Evolutionary conservation across 2,888 invertebrate genomes (phyloP).

Genomic region (Agrochola lota): DNA sequence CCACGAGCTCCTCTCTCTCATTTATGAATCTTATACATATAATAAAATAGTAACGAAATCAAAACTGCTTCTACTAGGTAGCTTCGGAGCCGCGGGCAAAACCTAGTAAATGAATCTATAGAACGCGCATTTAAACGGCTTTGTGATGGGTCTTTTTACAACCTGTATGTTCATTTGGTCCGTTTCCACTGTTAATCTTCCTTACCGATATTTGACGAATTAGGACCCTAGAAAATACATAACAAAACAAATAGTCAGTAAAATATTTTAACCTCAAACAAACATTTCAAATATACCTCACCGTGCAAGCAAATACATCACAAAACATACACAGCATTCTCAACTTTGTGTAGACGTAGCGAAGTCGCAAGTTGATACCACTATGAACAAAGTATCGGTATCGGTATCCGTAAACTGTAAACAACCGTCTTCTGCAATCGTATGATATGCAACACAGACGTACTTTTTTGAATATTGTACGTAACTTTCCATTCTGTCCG

Average conservation of each 20-base stretch:
- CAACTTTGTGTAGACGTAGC: slow-evolving; percentile 24
- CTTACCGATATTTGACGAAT: not conserved
- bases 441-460: slow-evolving; percentile 4
- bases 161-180: not conserved
- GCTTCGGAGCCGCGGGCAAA: no score
- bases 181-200: not conserved
- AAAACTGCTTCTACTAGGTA: no score
- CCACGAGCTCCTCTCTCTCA: no score
- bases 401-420: slow-evolving; percentile 23
- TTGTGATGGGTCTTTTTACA: no score
- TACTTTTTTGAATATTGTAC: slow-evolving; percentile 6
- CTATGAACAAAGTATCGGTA: slow-evolving; percentile 18
- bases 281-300: not conserved
- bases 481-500: slow-evolving; percentile 1
- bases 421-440: slow-evolving; percentile 19
- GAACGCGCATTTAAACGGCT: no score
- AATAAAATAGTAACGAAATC: no score
- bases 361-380: slow-evolving; percentile 38
- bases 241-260: not conserved
- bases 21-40: no score
- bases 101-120: no score
- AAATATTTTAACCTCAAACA: not conserved
- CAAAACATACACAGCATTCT: slow-evolving; percentile 11
- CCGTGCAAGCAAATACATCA: slow-evolving; percentile 11
- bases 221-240: not conserved